Base-by-base conservation (phyloP, 2,888 invertebrate species). In the Amiota mariae region DNA sequence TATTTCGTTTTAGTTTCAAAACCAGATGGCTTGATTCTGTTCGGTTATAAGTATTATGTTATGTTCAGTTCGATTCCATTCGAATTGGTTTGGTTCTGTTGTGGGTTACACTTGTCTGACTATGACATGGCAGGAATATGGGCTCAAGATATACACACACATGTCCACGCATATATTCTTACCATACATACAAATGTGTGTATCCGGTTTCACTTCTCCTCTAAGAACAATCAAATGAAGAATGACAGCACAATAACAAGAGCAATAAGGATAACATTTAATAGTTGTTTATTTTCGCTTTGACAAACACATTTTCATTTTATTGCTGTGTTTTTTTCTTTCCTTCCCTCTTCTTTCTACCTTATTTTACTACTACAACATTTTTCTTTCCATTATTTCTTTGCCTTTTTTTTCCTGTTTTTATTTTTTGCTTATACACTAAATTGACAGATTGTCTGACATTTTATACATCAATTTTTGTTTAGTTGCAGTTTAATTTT, bases 371-470 rank as follows among this genome's bases (percentile, higher is more conserved):
- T 36, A 36, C 36, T 36, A 36, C 36, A 36, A 0, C 2, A 36
- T 36, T 36, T 6, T 36, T 2, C 2, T 36, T 36, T 36, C 36
- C 36, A 36, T 36, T 24, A 2, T 24, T 24, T 3, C 24, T 24
- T 24, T 24, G 24, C 24, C 3, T 24, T 36, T 2, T 36, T 2
- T 36, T 63, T 63, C 2, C 8, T 4, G 3, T 2, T 36, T 36
- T 36, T 46, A 46, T 63, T 63, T 12, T 63, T 36, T 10, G 36
- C 36, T 36, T 36, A 8, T 54, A 2, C n/a, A 10, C 51, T 54
- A 51, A 51, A 68, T 68, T 51, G 51, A 68, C 67, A 68, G 67
- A 68, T 51, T 24, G 51, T 68, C 54, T 68, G 67, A 68, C 54
- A 68, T 51, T 51, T 24, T 46, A 51, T 54, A 54, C 67, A 68